Base-by-base conservation (phyloP, 2,888 invertebrate genomes). In the Fragum whitleyi region DNA sequence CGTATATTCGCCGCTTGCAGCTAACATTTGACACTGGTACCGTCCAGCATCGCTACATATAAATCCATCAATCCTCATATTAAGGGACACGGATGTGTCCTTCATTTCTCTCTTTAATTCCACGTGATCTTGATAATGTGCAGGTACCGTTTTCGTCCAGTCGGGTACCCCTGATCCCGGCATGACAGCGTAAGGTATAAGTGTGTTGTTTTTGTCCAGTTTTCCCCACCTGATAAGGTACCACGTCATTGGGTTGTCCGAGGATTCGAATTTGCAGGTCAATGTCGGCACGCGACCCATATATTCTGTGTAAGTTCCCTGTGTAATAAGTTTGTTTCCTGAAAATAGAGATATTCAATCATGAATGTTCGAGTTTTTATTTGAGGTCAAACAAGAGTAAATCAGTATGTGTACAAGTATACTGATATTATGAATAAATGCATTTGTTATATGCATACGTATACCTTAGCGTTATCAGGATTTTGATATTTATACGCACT, bases 21-120 rank as follows among this genome's bases (percentile, higher is more conserved):
- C 76, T 28, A 70, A 70, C 1, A 74, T 69, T 26, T 79, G 51
- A 70, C 82, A 82, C 26, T 61, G 28, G 51, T 76, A 82, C 9
- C 42, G 21, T 1, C 82, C 82, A 9, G 51, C 74, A 65, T 82
- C 82, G 2, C 36, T n/a, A 42, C 82, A 82, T 5, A 19, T 36
- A 57, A 82, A 82, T 9, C 65, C 76, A 28, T 79, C 59, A 6
- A 82, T 70, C 16, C 39, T 23, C n/a, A 82, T n/a, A 51, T 74
- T 61, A 14, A 82, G 61, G 11, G 32, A 23, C 11, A 59, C 62
- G 0, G 26, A 21, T 2, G 7, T 39, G 16, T 32, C 76, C 16
- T 14, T 7, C 11, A 29, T 42, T 14, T 39, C 28, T 11, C 68
- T 51, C 19, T 23, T 7, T 11, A 74, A 32, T 21, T 62, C 42